Evolutionary conservation across 2,888 invertebrate species (phyloP).

Genomic region (Lymantria monacha): DNA sequence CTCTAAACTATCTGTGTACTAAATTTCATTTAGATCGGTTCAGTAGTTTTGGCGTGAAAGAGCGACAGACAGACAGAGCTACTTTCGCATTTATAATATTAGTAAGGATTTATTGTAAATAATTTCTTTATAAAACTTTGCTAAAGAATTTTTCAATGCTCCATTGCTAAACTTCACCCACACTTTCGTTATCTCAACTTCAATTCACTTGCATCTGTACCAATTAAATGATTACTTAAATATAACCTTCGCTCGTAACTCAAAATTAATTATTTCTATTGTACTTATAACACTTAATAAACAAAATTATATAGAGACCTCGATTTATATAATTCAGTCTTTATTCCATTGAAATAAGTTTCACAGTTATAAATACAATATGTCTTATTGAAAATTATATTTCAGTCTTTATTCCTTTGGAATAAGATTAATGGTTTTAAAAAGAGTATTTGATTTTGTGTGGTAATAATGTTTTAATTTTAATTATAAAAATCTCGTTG

Average conservation of each 20-base stretch:
- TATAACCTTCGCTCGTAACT: constrained; percentile 52
- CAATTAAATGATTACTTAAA: constrained; percentile 59
- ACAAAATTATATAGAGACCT: constrained; percentile 11
- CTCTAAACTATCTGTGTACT: too few relatives aligned
- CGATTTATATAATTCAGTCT: constrained; percentile 8
- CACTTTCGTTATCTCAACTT: constrained; percentile 26
- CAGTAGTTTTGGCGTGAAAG: too few relatives aligned
- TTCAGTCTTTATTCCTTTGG: neutral
- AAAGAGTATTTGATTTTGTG: neutral
- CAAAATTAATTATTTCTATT: constrained; percentile 66
- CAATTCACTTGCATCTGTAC: constrained; percentile 45
- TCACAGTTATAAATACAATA: too few relatives aligned
- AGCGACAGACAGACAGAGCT: too few relatives aligned
- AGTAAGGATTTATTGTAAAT: constrained; percentile 1
- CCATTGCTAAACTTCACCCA: constrained; percentile 35
- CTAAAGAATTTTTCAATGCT: constrained; percentile 4
- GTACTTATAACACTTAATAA: constrained; percentile 41
- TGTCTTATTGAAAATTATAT: neutral
- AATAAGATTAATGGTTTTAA: neutral
- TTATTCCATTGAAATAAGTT: constrained; percentile 7
- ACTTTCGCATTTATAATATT: too few relatives aligned
- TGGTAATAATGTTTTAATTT: constrained; percentile 33
- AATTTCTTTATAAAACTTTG: neutral
- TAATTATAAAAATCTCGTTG: constrained; percentile 44
- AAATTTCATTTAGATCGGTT: too few relatives aligned